Base-by-base conservation (phyloP, 2,797 vertebrate genomes). In the Telmatherina bonti region DNA sequence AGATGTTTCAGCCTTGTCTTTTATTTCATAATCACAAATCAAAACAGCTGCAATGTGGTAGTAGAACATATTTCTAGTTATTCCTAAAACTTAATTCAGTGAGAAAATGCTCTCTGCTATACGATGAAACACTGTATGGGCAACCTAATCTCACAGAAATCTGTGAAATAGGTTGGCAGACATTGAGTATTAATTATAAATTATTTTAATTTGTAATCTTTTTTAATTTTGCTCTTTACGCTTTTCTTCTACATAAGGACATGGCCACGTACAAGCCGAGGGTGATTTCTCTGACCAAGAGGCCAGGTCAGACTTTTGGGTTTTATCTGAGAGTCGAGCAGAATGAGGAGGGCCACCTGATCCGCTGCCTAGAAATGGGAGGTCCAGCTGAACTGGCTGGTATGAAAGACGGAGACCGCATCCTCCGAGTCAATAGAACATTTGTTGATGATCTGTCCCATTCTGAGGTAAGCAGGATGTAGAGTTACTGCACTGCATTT, bases 321-420 rank as follows among this genome's bases (percentile, higher is more conserved):
- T 99, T 99, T 91, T 97, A 85, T 88, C 83, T 99, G 72, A 94
- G 96, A 7, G 38, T 95, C 2, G 98, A 99, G 91, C 90, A 93
- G 24, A 94, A 92, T 11, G 95, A 93, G 0, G 87, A 90, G 0
- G 98, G 98, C 12, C 98, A 99, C 78, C 88, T 99, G 86, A 88
- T 99, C 78, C 96, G 97, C 26, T 93, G 91, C 0, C 90, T 99
- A 83, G 94, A 95, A 63, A 93, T 91, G 88, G 88, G 92, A 15
- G 95, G 98, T 54, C 89, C 93, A 0, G 97, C 97, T 4, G 95
- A 97, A 57, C 86, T 95, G 74, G 95, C 95, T 0, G 97, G 98
- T n/a, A 92, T 99, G 69, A 96, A 76, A 87, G 97, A 99, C 2
- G 97, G 97, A 59, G 98, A 99, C 87, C 94, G 97, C 52, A 85